These are phyloP conservation scores for Scomber japonicus DNA, from an alignment of 2,113 vertebrate genomes.

Conservation along the genomic window DNA sequence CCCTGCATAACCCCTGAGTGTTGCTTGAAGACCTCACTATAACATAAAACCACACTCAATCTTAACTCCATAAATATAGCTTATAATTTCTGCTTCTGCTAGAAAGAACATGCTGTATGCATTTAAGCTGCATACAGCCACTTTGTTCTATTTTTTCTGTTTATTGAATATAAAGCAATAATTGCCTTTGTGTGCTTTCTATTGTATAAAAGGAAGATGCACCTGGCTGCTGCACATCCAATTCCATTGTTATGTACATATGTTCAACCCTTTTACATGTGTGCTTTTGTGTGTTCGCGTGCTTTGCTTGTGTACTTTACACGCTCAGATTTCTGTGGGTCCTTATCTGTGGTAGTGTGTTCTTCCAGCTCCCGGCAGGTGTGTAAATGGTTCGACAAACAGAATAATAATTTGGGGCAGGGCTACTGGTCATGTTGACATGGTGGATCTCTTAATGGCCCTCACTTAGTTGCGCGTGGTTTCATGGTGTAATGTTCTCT, in stretches of 20 bases:
- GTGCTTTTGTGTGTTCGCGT: constrained; percentile 44
- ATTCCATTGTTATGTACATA: constrained; percentile 45
- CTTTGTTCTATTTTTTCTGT: constrained; percentile 14
- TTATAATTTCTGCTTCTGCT: constrained; percentile 50
- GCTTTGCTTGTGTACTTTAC: constrained; percentile 45
- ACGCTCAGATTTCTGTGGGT: constrained; percentile 53
- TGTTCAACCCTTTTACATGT: constrained; percentile 7
- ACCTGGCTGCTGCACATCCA: constrained; percentile 53
- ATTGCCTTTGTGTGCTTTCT: constrained; percentile 21
- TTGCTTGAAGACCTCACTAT: constrained; percentile 27
- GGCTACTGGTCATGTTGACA: constrained; percentile 53
- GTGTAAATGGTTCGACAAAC: constrained; percentile 67
- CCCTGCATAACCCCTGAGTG: constrained; percentile 30
- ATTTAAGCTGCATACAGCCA: constrained; percentile 10
- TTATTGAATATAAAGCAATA: constrained; percentile 18
- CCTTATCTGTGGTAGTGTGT: constrained; percentile 24
- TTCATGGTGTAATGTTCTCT: constrained; percentile 19
- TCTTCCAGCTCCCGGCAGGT: constrained; percentile 65
- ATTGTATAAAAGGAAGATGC: constrained; percentile 42
- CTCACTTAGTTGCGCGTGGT: constrained; percentile 26
- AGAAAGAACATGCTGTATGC: constrained; percentile 28
- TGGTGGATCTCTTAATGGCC: constrained; percentile 32
- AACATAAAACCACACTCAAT: constrained; percentile 51
- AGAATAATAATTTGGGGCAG: constrained; percentile 49
- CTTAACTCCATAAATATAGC: constrained; percentile 47